Evolutionary conservation across 2,797 vertebrate genomes (phyloP).

Genomic region (Rhabdophis nuchalis): DNA sequence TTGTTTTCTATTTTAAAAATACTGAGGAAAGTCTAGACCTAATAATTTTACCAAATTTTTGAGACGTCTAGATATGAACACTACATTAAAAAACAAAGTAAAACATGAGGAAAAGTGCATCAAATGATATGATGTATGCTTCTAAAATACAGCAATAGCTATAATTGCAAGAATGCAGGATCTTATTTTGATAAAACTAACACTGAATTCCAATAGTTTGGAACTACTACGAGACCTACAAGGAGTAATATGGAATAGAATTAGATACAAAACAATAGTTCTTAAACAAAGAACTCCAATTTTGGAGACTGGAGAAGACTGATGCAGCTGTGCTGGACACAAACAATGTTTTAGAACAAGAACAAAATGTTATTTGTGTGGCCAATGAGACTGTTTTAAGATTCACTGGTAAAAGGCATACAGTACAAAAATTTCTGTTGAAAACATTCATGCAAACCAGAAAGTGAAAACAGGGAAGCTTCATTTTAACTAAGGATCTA

Average conservation of each 20-base stretch:
- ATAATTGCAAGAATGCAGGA: neutral
- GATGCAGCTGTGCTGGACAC: conserved; percentile 19
- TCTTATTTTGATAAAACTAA: neutral
- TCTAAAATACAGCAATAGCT: neutral
- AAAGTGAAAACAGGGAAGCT: neutral
- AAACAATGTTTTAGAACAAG: neutral
- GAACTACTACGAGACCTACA: neutral
- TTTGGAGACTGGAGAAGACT: neutral
- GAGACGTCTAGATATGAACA: neutral
- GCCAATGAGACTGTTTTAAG: neutral
- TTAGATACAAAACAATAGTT: neutral
- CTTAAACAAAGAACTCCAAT: neutral
- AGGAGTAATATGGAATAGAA: neutral
- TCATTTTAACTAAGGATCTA: neutral
- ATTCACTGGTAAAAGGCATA: neutral
- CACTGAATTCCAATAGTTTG: neutral
- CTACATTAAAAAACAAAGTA: neutral
- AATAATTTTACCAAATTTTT: neutral
- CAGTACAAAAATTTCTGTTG: neutral
- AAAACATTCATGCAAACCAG: neutral
- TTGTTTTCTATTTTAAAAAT: neutral
- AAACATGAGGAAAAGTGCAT: neutral
- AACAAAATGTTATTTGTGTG: conserved; percentile 22
- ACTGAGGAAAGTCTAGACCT: neutral
- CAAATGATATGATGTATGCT: neutral